These are phyloP conservation scores for Acanthopagrus latus DNA, from an alignment of 2,797 vertebrate genomes.

Conservation along the genomic window DNA sequence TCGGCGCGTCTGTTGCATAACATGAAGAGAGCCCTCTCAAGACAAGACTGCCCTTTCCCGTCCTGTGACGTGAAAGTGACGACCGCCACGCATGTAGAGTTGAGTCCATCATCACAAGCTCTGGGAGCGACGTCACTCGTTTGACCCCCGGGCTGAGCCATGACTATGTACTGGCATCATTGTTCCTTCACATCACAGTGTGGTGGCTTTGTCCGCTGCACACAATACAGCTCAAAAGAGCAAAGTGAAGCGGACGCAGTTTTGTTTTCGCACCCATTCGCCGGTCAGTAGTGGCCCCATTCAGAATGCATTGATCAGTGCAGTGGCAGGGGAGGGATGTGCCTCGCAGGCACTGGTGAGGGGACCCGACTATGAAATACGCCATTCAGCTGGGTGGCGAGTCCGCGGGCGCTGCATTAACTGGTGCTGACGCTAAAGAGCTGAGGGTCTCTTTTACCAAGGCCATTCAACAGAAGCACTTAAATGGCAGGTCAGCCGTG, in stretches of 20 bases:
- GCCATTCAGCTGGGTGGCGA: conserved; percentile 62
- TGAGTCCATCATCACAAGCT: conserved; percentile 31
- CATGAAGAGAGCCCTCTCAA: conserved; percentile 26
- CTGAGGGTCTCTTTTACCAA: conserved; percentile 48
- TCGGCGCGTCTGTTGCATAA: conserved; percentile 52
- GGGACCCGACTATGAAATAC: conserved; percentile 61
- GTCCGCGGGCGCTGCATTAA: conserved; percentile 70
- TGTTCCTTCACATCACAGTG: conserved; percentile 69
- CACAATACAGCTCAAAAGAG: conserved; percentile 80
- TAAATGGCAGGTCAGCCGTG: conserved; percentile 30
- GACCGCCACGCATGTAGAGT: conserved; percentile 13
- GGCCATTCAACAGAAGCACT: conserved; percentile 65
- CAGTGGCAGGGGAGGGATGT: conserved; percentile 54
- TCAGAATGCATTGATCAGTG: conserved; percentile 76
- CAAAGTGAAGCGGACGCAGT: conserved; percentile 72
- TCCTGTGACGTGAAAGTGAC: conserved; percentile 45
- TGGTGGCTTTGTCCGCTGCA: conserved; percentile 73
- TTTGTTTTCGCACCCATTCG: conserved; percentile 74
- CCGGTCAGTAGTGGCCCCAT: conserved; percentile 70
- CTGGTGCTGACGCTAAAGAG: conserved; percentile 52
- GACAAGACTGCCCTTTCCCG: conserved; percentile 3
- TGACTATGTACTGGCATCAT: conserved; percentile 64
- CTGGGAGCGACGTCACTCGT: conserved; percentile 56
- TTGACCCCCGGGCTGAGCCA: conserved; percentile 67
- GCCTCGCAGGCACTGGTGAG: conserved; percentile 65